Evolutionary conservation across 2,113 vertebrate species (phyloP), one percentile per base, ranked within the genome.

Genomic region (Laticauda colubrina): DNA sequence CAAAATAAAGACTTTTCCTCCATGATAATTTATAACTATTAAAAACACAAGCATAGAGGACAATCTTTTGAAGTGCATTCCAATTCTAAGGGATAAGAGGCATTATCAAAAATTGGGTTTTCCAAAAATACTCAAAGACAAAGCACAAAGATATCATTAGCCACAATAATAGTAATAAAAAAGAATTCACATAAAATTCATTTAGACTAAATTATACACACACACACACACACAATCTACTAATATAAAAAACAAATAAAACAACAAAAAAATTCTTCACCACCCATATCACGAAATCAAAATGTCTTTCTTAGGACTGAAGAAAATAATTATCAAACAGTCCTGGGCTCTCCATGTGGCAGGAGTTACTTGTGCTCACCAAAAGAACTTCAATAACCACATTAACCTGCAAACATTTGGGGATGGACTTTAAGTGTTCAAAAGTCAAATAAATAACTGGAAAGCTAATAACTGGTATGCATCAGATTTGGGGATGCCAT

Each of bases 361-460:
- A 53, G 3, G 64, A 55, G 45, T 26, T 34, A n/a, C 6, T 53
- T 53, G 21, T 92, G 57, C 23, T 88, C 24, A 24, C 39, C 45
- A 39, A 75, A 89, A 55, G 87, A 61, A 3, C n/a, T 93, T 93
- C 54, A 53, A 8, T 61, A n/a, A 26, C 85, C 43, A 86, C 75
- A 90, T 85, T 90, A 89, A 61, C 8, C 55, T 90, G 29, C 20
- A 86, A 61, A 20, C 29, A 53, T 34, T 51, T 21, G 18, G 45
- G 9, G 29, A 8, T 34, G 86, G 55, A 8, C 39, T 86, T 61
- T 39, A 89, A 89, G 86, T 53, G 48, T 86, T 61, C 55, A 61
- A 85, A 92, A 48, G 88, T 85, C 55, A 89, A 45, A 39, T 59
- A 85, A 89, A 81, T 85, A 93, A 57, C 43, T 8, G n/a, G 64